Evolutionary conservation across 2,888 invertebrate genomes (phyloP), one percentile per base, ranked within the genome.

Genomic region (Volucella inanis): DNA sequence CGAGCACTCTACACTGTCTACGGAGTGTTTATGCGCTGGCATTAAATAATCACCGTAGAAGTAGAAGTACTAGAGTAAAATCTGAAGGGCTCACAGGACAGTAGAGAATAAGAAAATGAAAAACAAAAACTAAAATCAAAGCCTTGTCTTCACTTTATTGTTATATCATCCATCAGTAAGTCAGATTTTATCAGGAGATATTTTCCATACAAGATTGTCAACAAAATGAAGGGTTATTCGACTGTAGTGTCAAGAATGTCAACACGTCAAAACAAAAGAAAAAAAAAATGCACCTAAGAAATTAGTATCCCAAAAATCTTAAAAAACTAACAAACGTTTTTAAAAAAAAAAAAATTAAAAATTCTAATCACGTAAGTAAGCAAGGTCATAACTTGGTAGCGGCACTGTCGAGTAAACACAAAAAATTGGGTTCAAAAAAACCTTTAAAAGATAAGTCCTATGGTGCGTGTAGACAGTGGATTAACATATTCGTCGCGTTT

Each of bases 371-470:
- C 85, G 81, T 61, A 67, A 67, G 67, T 67, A 57, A 85, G 85
- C 85, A 85, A 85, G 85, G 85, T 85, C 85, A 85, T 85, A 85
- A 85, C 77, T 85, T 81, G 85, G 64, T 67, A 38, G 59, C 71
- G 84, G 75, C 75, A 74, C 78, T 65, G 85, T 72, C 59, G 59
- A 47, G 84, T 65, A 31, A 31, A 75, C 65, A 85, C 64, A 39
- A 75, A 81, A n/a, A 76, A 77, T 81, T 43, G 76, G 67, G 80
- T 85, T 81, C 76, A 85, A 85, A 68, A 81, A 80, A 85, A 76
- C 84, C 65, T 75, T 80, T 71, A 81, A 49, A 38, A 68, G 55
- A 78, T 78, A 72, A 67, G 72, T 31, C 79, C 80, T 71, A 80
- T 85, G 76, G 81, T 71, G 71, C 52, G 74, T 64, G 52, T 78